Conservation (phyloP, 2,888 invertebrate genomes). For the Caradrina clavipalpis region DNA sequence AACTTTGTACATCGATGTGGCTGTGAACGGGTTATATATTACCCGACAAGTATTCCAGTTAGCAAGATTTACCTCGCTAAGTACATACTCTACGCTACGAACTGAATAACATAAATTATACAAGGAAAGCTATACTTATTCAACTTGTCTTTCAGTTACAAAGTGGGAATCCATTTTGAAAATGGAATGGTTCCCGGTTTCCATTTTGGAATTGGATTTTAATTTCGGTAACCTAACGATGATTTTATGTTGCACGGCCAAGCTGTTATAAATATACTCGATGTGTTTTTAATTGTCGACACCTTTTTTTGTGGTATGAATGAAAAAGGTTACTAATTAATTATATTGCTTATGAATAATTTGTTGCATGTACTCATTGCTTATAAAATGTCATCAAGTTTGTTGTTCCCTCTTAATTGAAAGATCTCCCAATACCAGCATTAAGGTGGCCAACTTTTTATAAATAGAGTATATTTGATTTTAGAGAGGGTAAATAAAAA, state of each 20-base stretch:
- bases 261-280: conserved; percentile 41
- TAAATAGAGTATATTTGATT: too few relatives aligned
- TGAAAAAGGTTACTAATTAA: conserved; percentile 29
- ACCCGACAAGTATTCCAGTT: conserved; percentile 51
- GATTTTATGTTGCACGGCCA: conserved; percentile 40
- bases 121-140: conserved; percentile 34
- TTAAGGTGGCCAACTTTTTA: too few relatives aligned
- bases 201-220: conserved; percentile 54
- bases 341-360: conserved; percentile 6
- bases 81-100: conserved; percentile 41
- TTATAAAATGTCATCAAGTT: conserved; percentile 7
- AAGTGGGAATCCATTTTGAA: conserved; percentile 23
- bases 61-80: conserved; percentile 57
- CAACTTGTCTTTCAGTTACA: conserved; percentile 9
- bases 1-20: conserved; percentile 55
- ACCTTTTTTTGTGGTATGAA: conserved; percentile 20
- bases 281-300: conserved; percentile 51
- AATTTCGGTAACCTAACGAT: conserved; percentile 44
- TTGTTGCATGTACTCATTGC: too few relatives aligned
- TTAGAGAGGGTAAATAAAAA: too few relatives aligned
- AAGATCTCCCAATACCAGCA: too few relatives aligned
- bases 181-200: conserved; percentile 17
- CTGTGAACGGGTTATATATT: conserved; percentile 55
- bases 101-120: conserved; percentile 59
- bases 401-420: neutral